Evolutionary conservation across 2,888 invertebrate genomes (phyloP), one percentile per base, ranked within the genome.

Genomic region (Plusia festucae): DNA sequence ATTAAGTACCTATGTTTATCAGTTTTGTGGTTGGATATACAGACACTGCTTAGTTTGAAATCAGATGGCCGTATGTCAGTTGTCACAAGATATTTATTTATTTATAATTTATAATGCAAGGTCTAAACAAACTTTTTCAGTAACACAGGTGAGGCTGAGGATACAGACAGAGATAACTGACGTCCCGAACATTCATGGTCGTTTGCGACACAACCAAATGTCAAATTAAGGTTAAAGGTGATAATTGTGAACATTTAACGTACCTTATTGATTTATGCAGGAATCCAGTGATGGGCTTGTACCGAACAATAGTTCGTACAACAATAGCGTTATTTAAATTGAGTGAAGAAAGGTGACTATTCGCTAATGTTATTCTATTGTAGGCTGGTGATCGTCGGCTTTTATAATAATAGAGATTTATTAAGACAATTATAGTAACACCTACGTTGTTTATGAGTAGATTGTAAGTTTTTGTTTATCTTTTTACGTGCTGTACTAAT

Each of bases 181-280:
- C 86, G 87, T 87, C 88, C 85, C 81, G 73, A 73, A 77, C 82
- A 88, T 84, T 88, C 90, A 92, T 84, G 91, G 91, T 87, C 90
- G 87, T 84, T 94, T 94, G 89, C 93, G 92, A 94, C 92, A 94
- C 85, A 87, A 72, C 78, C 90, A 94, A 95, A 95, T 95, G 94
- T 86, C 94, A 95, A 91, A 94, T 93, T 93, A 95, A 95, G 93
- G 93, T 94, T 85, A 94, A 89, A 95, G 93, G 93, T 93, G 91
- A 90, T 91, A 90, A 91, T 91, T 91, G 90, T 89, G 85, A 83
- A 84, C 84, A 71, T 63, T 71, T 55, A 22, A 40, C 62, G 76
- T 70, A 68, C 72, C 60, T 57, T 82, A 84, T 85, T 90, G 90
- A 91, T 92, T 93, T 92, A 93, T 91, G 90, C 90, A 90, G 91